Conservation (phyloP, 2,888 invertebrate species). For the Sceliomorpha sp. region DNA sequence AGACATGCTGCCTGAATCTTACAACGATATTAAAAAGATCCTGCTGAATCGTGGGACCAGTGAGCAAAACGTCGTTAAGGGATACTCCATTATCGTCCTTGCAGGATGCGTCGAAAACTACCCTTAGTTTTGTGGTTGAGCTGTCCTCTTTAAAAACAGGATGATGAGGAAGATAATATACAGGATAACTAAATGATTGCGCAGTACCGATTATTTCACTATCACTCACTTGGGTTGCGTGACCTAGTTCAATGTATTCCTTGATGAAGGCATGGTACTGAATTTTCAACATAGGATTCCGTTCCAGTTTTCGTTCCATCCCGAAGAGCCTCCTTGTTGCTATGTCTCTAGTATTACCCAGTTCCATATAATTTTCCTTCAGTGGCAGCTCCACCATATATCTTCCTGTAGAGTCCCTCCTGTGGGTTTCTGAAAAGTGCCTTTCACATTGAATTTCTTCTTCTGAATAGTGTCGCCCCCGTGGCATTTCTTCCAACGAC, state of each 20-base stretch:
- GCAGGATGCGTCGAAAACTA: constrained; percentile 65
- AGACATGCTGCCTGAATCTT: too few relatives aligned
- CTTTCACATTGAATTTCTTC: constrained; percentile 31
- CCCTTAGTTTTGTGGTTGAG: constrained; percentile 60
- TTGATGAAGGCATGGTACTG: constrained; percentile 31
- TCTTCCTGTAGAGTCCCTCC: constrained; percentile 13
- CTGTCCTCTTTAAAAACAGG: constrained; percentile 56
- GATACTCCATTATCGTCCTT: constrained; percentile 46
- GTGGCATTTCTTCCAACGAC: neutral
- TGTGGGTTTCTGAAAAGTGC: constrained; percentile 15
- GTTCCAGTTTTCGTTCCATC: constrained; percentile 18
- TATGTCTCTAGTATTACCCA: constrained; percentile 33
- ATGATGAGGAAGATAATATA: constrained; percentile 63
- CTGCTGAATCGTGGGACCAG: constrained; percentile 54
- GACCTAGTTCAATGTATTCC: constrained; percentile 24
- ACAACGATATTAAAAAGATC: constrained; percentile 30
- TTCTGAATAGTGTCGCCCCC: neutral
- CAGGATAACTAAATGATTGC: neutral
- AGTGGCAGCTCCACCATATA: constrained; percentile 37
- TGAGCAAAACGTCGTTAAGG: constrained; percentile 57
- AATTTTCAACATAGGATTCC: constrained; percentile 8
- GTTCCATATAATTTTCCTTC: constrained; percentile 9
- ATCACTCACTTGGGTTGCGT: too few relatives aligned
- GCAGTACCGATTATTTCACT: too few relatives aligned
- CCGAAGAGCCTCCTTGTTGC: too few relatives aligned